These are phyloP conservation scores for Cheilosia vulpina DNA, from an alignment of 2,888 invertebrate species.

Conservation along the genomic window DNA sequence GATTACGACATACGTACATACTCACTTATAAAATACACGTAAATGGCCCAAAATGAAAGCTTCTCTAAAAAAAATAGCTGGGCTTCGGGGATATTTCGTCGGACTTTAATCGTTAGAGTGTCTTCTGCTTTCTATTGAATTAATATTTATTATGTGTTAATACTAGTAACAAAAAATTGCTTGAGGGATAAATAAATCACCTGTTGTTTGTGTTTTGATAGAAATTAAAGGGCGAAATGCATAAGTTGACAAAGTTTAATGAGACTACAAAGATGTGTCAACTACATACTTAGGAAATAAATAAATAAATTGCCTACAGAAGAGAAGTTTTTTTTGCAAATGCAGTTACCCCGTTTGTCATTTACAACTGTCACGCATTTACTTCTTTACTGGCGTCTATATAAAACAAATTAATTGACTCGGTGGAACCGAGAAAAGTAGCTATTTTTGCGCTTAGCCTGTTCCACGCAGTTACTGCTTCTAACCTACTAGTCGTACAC, in stretches of 20 bases:
- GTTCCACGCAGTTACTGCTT: too few relatives aligned
- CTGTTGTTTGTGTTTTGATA: conserved; percentile 7
- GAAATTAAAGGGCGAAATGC: not conserved
- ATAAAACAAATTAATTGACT: too few relatives aligned
- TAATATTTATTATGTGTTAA: conserved; percentile 17
- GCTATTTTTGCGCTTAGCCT: too few relatives aligned
- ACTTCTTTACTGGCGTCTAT: too few relatives aligned
- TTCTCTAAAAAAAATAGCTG: not conserved
- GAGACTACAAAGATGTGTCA: too few relatives aligned
- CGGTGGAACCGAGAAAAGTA: too few relatives aligned
- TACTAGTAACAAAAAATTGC: not conserved
- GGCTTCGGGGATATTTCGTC: conserved; percentile 31
- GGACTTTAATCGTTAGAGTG: conserved; percentile 38
- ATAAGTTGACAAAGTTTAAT: not conserved
- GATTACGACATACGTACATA: conserved; percentile 61
- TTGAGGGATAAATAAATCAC: conserved; percentile 8
- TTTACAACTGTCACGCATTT: too few relatives aligned
- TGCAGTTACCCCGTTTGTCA: too few relatives aligned
- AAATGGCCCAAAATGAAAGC: conserved; percentile 3
- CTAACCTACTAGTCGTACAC: not conserved
- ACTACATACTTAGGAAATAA: not conserved
- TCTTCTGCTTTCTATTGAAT: conserved; percentile 23
- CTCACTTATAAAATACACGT: not conserved
- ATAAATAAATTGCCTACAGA: too few relatives aligned
- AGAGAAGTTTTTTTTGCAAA: not conserved